These are phyloP conservation scores for Apistogramma diplotaenia DNA, from an alignment of 2,113 vertebrate species.

Conservation along the genomic window DNA sequence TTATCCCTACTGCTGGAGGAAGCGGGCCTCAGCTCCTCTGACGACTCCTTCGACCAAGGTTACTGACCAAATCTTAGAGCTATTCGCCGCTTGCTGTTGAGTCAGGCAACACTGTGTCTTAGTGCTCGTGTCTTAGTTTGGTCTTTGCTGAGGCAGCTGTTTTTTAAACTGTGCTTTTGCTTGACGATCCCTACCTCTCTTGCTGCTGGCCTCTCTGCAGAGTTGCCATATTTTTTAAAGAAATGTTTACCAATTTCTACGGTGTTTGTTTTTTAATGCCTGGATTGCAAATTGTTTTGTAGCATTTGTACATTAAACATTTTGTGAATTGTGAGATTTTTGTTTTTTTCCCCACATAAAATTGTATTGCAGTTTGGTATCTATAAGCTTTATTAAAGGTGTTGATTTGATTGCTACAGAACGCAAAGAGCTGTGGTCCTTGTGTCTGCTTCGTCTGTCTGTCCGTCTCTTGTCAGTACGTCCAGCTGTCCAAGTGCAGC, in stretches of 20 bases:
- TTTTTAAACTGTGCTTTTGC: constrained; percentile 68
- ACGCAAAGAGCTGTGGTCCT: constrained; percentile 87
- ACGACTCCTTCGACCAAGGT: constrained; percentile 99
- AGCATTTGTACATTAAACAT: constrained; percentile 82
- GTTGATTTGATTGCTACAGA: constrained; percentile 93
- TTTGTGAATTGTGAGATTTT: constrained; percentile 82
- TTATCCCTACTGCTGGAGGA: constrained; percentile 93
- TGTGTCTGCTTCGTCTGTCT: constrained; percentile 94
- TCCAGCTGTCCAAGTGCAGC: constrained; percentile 74
- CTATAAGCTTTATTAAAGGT: constrained; percentile 95
- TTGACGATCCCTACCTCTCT: constrained; percentile 71
- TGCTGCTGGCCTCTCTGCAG: constrained; percentile 76
- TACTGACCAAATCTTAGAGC: constrained; percentile 83
- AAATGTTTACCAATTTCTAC: constrained; percentile 72
- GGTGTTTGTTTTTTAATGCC: constrained; percentile 67
- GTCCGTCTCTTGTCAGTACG: constrained; percentile 63
- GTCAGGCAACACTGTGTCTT: constrained; percentile 28
- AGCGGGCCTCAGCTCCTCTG: constrained; percentile 89
- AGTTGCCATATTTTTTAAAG: constrained; percentile 70
- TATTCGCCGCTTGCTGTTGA: constrained; percentile 16
- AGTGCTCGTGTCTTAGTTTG: constrained; percentile 43
- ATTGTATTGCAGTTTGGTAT: constrained; percentile 93
- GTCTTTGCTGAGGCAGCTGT: constrained; percentile 56
- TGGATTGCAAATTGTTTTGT: constrained; percentile 76
- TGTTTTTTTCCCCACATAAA: constrained; percentile 82